Evolutionary conservation across 92 coral and sea anemone genomes (phyloP).

Genomic region (Umimayanthus chanpuru): DNA sequence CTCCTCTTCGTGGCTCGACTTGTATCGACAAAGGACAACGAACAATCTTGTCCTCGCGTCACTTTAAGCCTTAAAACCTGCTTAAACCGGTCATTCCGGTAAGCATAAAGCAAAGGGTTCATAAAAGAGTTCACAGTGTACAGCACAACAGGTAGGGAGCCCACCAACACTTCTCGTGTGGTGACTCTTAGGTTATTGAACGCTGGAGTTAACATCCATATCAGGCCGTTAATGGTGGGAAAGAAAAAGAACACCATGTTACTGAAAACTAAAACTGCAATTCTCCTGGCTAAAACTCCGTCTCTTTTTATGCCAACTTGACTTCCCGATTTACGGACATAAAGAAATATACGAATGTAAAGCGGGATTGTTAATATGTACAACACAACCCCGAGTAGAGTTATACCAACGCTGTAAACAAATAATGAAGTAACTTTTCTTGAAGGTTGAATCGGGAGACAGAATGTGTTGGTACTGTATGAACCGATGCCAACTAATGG

Average conservation of each 20-base stretch:
- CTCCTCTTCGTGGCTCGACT: constrained; percentile 3
- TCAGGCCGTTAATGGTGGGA: constrained; percentile 64
- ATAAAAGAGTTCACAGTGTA: constrained; percentile 72
- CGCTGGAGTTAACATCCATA: constrained; percentile 70
- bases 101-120: constrained; percentile 83
- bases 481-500: constrained; percentile 75
- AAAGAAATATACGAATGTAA: constrained; percentile 67
- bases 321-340: constrained; percentile 64
- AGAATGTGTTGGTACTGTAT: constrained; percentile 79
- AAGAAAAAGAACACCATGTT: constrained; percentile 72
- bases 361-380: constrained; percentile 68
- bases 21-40: background rate
- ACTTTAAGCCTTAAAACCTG: constrained; percentile 50
- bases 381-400: constrained; percentile 61
- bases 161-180: constrained; percentile 75
- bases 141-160: constrained; percentile 69
- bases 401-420: constrained; percentile 66
- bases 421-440: constrained; percentile 62
- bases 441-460: constrained; percentile 85
- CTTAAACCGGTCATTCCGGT: constrained; percentile 68
- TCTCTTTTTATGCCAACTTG: constrained; percentile 79
- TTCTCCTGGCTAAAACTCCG: constrained; percentile 70
- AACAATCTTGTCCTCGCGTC: background rate
- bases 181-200: constrained; percentile 56
- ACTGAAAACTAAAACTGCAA: constrained; percentile 66